Percentiles rank a stretch among this genome's conserved stretches.
Conservation (phyloP, 2,888 invertebrate genomes). For the Glaucopsyche alexis region DNA sequence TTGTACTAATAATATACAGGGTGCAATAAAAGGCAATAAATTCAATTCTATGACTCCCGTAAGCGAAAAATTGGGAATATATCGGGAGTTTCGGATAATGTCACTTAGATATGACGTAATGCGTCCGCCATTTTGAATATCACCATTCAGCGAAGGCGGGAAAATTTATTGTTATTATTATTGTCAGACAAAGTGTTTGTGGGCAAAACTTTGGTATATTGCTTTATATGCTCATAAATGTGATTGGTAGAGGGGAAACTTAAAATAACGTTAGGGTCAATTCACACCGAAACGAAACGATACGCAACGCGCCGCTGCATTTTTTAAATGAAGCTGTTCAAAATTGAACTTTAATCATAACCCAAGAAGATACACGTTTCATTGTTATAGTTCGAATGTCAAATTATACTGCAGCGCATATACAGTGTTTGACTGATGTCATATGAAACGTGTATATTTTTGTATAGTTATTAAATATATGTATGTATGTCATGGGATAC, state of each 20-base stretch:
- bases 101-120: constrained; percentile 41
- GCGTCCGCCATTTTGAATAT: constrained; percentile 41
- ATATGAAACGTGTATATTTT: too few species aligned
- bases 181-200: constrained; percentile 60
- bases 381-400: too few species aligned
- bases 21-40: constrained; percentile 22
- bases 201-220: constrained; percentile 52
- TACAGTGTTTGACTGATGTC: too few species aligned
- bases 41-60: constrained; percentile 7
- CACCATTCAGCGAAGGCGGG: constrained; percentile 43
- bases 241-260: constrained; percentile 54
- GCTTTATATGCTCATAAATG: constrained; percentile 63
- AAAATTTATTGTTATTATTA: constrained; percentile 74
- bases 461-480: too few species aligned
- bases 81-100: constrained; percentile 39
- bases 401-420: too few species aligned
- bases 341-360: too few species aligned
- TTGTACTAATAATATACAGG: constrained; percentile 1
- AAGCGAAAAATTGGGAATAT: constrained; percentile 36
- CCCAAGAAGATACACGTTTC: too few species aligned
- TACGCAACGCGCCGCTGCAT: too few species aligned
- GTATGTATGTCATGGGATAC: too few species aligned
- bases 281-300: too few species aligned
- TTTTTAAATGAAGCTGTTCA: too few species aligned
- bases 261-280: background rate